Evolutionary conservation across 2,888 invertebrate species (phyloP), one percentile per base, ranked within the genome.

Genomic region (Megastigmus dorsalis): DNA sequence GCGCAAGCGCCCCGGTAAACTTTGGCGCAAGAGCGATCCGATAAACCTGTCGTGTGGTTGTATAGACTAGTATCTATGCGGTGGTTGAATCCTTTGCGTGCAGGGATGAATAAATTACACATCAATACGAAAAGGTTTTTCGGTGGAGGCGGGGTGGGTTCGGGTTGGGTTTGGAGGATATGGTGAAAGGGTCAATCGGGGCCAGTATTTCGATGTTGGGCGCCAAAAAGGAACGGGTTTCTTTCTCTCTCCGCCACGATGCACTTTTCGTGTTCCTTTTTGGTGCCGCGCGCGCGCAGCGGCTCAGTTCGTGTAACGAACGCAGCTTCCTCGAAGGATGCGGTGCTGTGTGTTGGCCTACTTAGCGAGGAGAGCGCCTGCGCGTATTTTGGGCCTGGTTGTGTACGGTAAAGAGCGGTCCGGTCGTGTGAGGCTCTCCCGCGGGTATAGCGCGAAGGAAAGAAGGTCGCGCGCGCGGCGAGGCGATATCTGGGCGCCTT

Each of bases 341-440:
- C 36, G 57, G 52, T 43, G n/a, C n/a, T n/a, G n/a, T n/a, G n/a
- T 28, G 48, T 36, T 69, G 68, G 28, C 68, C 68, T 41, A 69
- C 68, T 69, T 69, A 20, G 10, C 7, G 20, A 20, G 26, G n/a
- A n/a, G n/a, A n/a, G n/a, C n/a, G n/a, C n/a, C n/a, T n/a, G n/a
- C n/a, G n/a, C 28, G 52, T 48, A 63, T 63, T 63, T 59, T 38
- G 7, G n/a, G 43, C 33, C 23, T 33, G 13, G 9, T 6, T 43
- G 43, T 1, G 43, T 28, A 3, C 10, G 20, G 13, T 18, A 20
- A 5, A 33, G n/a, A n/a, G n/a, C n/a, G n/a, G n/a, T n/a, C n/a
- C n/a, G n/a, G n/a, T n/a, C n/a, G n/a, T n/a, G n/a, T n/a, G n/a
- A n/a, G n/a, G n/a, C n/a, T n/a, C n/a, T n/a, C n/a, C n/a, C n/a